Base-by-base conservation (phyloP, 2,888 invertebrate genomes). In the Nemotelus pantherinus region DNA sequence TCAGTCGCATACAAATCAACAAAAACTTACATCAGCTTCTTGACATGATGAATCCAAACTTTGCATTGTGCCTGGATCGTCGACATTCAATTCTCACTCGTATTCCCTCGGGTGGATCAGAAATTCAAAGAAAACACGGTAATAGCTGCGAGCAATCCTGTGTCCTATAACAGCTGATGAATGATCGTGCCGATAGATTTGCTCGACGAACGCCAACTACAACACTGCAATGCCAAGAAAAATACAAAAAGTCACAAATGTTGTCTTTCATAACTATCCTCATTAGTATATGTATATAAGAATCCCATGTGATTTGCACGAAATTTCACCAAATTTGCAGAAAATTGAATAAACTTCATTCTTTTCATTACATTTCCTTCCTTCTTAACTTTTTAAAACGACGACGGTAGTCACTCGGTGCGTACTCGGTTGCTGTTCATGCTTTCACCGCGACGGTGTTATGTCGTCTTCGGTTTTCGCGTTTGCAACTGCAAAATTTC, bases 31-130 rank as follows among this genome's bases (percentile, higher is more conserved):
- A 88, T 91, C 90, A 88, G 90, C 90, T 89, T 90, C 90, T 88
- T 90, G 90, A 88, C 89, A 90, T 89, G 89, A 89, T 87, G 90
- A 89, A 88, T 90, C 90, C 89, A 90, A 88, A 88, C 90, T 90
- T 90, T 90, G 90, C 91, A 91, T 91, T 88, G 88, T 91, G 90
- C 84, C 77, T 74, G 77, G 58, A 57, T 79, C 71, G 78, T 80
- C 79, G 79, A 77, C 81, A 81, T 81, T 84, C 83, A 85, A 83
- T 84, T 82, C 82, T 82, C 74, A 65, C 76, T 83, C 76, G 65
- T 41, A 79, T 76, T 71, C 58, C 53, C 4, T 76, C 58, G 60
- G 71, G 70, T 58, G 9, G 4, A 58, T 76, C 77, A 76, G 78
- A 68, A 78, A 75, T 67, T 63, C 39, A 57, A 50, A 65, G 43